Evolutionary conservation across 2,888 invertebrate species (phyloP), one percentile per base, ranked within the genome.

Genomic region (Latrodectus elegans): DNA sequence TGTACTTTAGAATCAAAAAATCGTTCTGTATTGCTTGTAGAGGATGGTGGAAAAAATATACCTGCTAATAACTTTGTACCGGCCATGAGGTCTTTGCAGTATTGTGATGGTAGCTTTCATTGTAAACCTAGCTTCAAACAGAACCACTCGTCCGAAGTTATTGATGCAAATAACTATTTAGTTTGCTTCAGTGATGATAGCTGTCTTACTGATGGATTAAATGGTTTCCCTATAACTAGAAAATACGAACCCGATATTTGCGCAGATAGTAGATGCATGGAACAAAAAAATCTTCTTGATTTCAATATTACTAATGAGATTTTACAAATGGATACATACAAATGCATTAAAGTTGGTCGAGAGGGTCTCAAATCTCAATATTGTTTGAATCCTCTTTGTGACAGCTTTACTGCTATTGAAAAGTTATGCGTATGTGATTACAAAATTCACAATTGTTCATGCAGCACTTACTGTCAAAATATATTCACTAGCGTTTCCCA

Each of bases 371-470:
- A 81, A 67, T 53, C 76, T 22, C 86, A 80, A 4, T 87, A 87
- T 26, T 87, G 86, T 67, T 60, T 87, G n/a, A 87, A 81, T 72
- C 77, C 86, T 60, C 77, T 80, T 51, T 87, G 86, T 72, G 81
- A 77, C 67, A 81, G 86, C 60, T 87, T 87, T 80, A 71, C 75
- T 1, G 86, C 86, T 17, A 22, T 81, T 26, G 86, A 87, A 67
- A 87, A 81, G 22, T 73, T 77, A 55, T 87, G 86, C 51, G 72
- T 81, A 10, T 87, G 86, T 52, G 26, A 80, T 55, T 75, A 81
- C 71, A 68, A 81, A 67, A 77, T 53, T 38, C 64, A 15, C 4
- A 72, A 81, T 55, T 87, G 86, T 49, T 60, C 72, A 53, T 87
- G 86, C 72, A 67, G 77, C 15, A 81, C 86, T 49, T 81, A 81